Percentiles rank a stretch among this genome's conserved stretches.
These are phyloP conservation scores for Elephas maximus DNA, from an alignment of 2,113 vertebrate genomes.

Conservation along the genomic window DNA sequence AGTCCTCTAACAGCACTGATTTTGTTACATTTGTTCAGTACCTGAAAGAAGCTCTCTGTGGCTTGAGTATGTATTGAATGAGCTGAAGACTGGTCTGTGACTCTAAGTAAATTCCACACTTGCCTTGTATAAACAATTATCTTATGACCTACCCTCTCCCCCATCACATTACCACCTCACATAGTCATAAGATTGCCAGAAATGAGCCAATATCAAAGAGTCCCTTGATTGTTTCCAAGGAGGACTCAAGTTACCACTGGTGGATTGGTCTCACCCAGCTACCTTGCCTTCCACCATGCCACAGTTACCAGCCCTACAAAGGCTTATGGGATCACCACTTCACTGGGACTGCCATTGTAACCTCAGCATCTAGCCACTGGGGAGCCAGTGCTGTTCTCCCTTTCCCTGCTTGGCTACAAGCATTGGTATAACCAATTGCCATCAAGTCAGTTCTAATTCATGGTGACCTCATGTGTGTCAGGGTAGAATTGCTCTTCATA, in stretches of 20 bases:
- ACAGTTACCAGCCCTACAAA: neutral
- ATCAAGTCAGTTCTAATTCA: neutral
- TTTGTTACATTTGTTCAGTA: neutral
- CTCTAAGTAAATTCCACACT: neutral
- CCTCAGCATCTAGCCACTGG: neutral
- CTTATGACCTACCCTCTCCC: neutral
- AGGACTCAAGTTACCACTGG: neutral
- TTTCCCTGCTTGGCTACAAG: neutral
- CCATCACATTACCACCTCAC: neutral
- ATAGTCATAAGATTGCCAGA: neutral
- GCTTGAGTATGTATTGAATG: neutral
- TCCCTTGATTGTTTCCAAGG: neutral
- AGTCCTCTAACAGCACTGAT: neutral
- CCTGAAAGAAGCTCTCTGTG: too few species aligned
- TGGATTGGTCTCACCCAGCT: neutral
- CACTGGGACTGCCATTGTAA: rapidly evolving
- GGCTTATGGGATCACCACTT: neutral
- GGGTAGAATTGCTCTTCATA: neutral
- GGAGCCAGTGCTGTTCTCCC: neutral
- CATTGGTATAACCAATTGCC: neutral
- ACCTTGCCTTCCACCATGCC: neutral
- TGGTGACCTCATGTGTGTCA: neutral
- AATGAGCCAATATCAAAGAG: neutral
- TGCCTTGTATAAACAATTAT: neutral
- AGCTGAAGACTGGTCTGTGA: neutral